phyloP scores from a whole-genome alignment of 2,113 vertebrate genomes.

The Cariama cristata region DNA sequence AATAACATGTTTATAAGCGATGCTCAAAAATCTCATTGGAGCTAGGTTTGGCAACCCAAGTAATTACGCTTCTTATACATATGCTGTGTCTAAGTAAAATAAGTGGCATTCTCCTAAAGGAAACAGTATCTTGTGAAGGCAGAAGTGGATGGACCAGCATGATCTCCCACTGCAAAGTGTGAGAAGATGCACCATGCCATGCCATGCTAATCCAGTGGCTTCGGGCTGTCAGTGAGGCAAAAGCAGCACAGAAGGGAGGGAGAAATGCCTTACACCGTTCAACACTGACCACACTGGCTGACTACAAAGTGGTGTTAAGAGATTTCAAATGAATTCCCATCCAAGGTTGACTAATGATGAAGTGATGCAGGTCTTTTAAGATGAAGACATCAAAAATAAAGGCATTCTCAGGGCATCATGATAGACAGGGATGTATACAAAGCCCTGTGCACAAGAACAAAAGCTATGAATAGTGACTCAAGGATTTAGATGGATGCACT shows the following conservation, averaged over 20 bases:
- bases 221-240: constrained; percentile 7
- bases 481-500: neutral
- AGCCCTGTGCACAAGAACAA: constrained; percentile 62
- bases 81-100: neutral
- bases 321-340: constrained; percentile 44
- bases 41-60: neutral
- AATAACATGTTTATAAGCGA: neutral
- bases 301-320: neutral
- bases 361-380: constrained; percentile 41
- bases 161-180: neutral
- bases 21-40: neutral
- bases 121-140: constrained; percentile 8
- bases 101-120: constrained; percentile 39
- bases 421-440: constrained; percentile 63
- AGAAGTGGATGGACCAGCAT: neutral
- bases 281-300: neutral
- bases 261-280: constrained; percentile 8
- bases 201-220: neutral
- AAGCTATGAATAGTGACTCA: neutral
- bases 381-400: constrained; percentile 50
- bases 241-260: constrained; percentile 23
- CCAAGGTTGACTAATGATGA: constrained; percentile 45
- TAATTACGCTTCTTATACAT: neutral
- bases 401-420: constrained; percentile 34
- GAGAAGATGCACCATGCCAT: constrained; percentile 10